Percentiles rank a stretch among this genome's conserved stretches.
phyloP scores from a whole-genome alignment of 2,888 invertebrate genomes.

The Oasisia sp. region DNA sequence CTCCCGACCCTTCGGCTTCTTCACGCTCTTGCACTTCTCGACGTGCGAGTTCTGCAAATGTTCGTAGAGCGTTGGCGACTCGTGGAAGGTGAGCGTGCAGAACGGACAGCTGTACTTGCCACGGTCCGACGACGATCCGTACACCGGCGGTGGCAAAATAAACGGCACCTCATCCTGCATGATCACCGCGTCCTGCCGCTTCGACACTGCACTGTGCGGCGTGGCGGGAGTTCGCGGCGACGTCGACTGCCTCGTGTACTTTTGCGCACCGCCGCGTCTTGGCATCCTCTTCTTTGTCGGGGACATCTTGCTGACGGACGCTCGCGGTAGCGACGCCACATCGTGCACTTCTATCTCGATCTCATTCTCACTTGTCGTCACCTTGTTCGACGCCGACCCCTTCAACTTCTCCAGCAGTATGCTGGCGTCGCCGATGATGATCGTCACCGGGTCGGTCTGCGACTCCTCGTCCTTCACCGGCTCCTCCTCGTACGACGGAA shows the following conservation, averaged over 20 bases:
- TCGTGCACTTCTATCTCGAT: constrained; percentile 41
- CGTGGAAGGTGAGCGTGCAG: constrained; percentile 39
- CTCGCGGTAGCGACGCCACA: background rate
- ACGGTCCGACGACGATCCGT: background rate
- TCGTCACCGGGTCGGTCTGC: constrained; percentile 47
- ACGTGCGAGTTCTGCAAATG: constrained; percentile 34
- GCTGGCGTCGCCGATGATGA: constrained; percentile 47
- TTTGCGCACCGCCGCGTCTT: background rate
- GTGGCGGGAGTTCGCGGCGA: background rate
- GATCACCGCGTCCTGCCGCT: background rate
- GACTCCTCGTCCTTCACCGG: constrained; percentile 25
- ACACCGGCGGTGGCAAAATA: background rate
- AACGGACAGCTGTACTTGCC: constrained; percentile 41
- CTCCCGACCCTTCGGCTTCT: constrained; percentile 37
- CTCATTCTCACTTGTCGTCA: constrained; percentile 39
- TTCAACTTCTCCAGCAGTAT: constrained; percentile 44
- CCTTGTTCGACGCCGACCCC: constrained; percentile 39
- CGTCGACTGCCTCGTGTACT: background rate
- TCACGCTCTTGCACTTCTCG: constrained; percentile 14
- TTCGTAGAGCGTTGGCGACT: constrained; percentile 42
- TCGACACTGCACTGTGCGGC: background rate
- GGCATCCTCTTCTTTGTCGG: background rate
- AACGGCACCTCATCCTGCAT: background rate
- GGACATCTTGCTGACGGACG: background rate
- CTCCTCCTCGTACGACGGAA: background rate